A percentile compares a stretch with the other conserved stretches of the same genome.
Conservation (phyloP, 2,888 invertebrate genomes). For the Cryptocheilus praepositus region DNA sequence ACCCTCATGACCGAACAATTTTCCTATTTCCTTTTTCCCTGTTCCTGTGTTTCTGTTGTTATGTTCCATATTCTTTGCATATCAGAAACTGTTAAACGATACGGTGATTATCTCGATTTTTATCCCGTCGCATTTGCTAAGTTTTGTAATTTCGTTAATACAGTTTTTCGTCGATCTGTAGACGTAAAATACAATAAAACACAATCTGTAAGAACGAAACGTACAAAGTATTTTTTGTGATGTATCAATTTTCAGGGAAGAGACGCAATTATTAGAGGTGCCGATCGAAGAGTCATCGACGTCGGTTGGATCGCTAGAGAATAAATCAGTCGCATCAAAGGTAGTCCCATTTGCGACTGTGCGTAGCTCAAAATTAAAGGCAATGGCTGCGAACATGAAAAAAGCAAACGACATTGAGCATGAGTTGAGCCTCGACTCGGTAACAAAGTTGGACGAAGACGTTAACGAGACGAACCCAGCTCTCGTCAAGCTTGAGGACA, state of each 20-base stretch:
- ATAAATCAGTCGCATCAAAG: slow-evolving; percentile 42
- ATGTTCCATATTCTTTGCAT: no score
- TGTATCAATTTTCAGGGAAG: slow-evolving; percentile 66
- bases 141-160: no score
- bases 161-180: no score
- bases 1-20: no score
- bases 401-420: slow-evolving; percentile 52
- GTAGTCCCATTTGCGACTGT: slow-evolving; percentile 65
- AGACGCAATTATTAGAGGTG: slow-evolving; percentile 66
- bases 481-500: slow-evolving; percentile 60
- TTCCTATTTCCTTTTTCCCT: no score
- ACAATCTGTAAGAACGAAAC: no score
- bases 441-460: slow-evolving; percentile 45
- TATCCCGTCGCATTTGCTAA: no score
- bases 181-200: no score
- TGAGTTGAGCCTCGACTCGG: slow-evolving; percentile 29
- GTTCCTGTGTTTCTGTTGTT: no score
- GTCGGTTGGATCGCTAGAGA: slow-evolving; percentile 29
- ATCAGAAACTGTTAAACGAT: no score
- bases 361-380: slow-evolving; percentile 69
- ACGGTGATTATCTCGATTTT: no score
- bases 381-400: slow-evolving; percentile 72
- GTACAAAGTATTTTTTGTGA: slow-evolving; percentile 10
- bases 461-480: slow-evolving; percentile 39
- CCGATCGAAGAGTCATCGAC: slow-evolving; percentile 47